Conservation (phyloP, 2,113 vertebrate genomes). For the Chlorodrepanis virens region DNA sequence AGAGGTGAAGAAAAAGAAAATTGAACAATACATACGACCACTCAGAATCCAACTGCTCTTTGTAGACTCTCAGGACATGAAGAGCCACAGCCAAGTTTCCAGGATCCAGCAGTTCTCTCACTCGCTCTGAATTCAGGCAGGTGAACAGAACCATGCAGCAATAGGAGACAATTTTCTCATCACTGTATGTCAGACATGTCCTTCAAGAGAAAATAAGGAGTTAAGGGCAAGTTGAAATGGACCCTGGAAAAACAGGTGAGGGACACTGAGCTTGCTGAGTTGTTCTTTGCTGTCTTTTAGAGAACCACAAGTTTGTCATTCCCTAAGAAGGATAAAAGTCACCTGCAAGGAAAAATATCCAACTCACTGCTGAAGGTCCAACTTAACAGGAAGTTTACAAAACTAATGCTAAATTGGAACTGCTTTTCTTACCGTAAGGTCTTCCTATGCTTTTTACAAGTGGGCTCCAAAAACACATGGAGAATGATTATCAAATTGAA, state of each 20-base stretch:
- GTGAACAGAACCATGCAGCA: slow-evolving; percentile 90
- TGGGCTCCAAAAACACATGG: neutral
- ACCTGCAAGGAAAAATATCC: neutral
- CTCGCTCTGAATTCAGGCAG: slow-evolving; percentile 81
- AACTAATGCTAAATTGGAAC: neutral
- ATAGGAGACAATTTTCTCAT: slow-evolving; percentile 84
- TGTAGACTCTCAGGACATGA: slow-evolving; percentile 80
- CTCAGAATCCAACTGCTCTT: slow-evolving; percentile 81
- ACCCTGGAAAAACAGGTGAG: neutral
- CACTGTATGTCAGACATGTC: slow-evolving; percentile 76
- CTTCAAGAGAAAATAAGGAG: slow-evolving; percentile 42
- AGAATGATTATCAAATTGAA: neutral
- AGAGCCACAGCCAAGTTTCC: slow-evolving; percentile 75
- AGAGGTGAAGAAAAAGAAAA: neutral
- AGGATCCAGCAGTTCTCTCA: slow-evolving; percentile 74
- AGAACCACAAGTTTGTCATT: neutral
- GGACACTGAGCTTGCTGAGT: neutral
- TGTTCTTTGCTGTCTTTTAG: neutral
- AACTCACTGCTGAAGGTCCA: neutral
- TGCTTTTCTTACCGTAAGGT: neutral
- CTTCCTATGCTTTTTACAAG: neutral
- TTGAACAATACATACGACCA: slow-evolving; percentile 86
- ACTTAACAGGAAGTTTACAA: neutral
- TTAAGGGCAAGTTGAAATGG: neutral
- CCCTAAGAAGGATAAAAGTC: neutral